These are phyloP conservation scores for Adelosebastes latens DNA, from an alignment of 2,797 vertebrate genomes.

Conservation along the genomic window DNA sequence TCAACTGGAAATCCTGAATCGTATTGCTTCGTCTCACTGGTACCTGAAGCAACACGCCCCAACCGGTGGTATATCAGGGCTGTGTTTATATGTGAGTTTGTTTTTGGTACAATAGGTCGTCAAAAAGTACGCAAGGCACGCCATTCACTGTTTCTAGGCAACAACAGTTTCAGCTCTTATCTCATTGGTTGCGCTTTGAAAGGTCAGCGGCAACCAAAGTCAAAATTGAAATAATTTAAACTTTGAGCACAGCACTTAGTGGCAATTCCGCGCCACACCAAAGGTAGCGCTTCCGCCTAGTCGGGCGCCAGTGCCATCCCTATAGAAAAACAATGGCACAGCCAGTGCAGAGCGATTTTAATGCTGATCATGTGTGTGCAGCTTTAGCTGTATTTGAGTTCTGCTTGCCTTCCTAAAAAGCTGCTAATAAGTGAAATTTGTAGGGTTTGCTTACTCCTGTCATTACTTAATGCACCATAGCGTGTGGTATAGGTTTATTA, in stretches of 20 bases:
- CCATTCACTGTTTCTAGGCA: no score
- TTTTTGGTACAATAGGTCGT: no score
- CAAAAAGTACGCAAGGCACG: no score
- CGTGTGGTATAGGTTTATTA: neutral
- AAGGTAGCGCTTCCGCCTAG: no score
- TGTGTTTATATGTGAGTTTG: no score
- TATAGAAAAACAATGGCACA: neutral
- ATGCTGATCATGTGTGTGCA: neutral
- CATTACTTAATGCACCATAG: neutral
- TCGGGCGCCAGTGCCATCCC: no score
- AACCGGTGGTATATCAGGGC: neutral
- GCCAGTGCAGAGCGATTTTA: neutral
- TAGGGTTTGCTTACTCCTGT: neutral
- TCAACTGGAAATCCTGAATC: neutral
- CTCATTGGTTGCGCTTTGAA: neutral
- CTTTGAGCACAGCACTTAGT: neutral
- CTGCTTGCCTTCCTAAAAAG: neutral
- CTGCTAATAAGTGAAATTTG: neutral
- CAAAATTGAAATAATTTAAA: neutral
- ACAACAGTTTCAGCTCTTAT: neutral
- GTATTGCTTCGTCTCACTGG: neutral
- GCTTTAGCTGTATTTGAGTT: neutral
- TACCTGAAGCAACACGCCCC: neutral
- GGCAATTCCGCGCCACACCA: accelerated
- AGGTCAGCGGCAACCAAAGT: neutral